Percentiles rank a stretch among this genome's conserved stretches.
These are phyloP conservation scores for Cotesia congregata DNA, from an alignment of 2,888 invertebrate species.

Conservation along the genomic window DNA sequence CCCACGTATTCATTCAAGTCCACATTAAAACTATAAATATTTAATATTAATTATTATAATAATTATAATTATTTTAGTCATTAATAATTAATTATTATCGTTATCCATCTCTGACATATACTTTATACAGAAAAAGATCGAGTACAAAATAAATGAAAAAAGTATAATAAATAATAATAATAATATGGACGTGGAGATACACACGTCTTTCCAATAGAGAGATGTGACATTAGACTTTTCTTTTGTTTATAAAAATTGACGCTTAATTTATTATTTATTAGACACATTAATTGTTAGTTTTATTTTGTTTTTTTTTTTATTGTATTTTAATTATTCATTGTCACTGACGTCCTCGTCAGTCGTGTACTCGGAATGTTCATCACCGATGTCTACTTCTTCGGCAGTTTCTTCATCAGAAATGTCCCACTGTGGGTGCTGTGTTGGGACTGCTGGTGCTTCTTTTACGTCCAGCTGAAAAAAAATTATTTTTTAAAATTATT, in stretches of 20 bases:
- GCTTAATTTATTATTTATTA: conserved; percentile 4
- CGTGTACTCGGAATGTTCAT: conserved; percentile 77
- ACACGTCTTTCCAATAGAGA: not conserved
- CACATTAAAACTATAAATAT: not conserved
- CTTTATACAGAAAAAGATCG: not conserved
- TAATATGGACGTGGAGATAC: conserved; percentile 6
- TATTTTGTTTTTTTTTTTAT: not conserved
- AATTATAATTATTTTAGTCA: not conserved
- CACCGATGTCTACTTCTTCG: conserved; percentile 76
- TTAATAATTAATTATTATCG: not conserved
- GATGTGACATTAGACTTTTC: not conserved
- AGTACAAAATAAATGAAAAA: not conserved
- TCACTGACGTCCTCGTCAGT: conserved; percentile 79
- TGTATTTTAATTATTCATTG: conserved; percentile 61
- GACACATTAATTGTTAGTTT: conserved; percentile 9
- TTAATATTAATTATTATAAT: not conserved
- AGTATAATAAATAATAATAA: not conserved
- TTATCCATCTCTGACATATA: not conserved
- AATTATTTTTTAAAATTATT: conserved; percentile 13
- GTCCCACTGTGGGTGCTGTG: conserved; percentile 98
- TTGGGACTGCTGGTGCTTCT: conserved; percentile 92
- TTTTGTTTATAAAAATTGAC: conserved; percentile 29
- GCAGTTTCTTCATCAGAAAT: conserved; percentile 93
- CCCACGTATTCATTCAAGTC: not conserved
- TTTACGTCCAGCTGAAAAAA: conserved; percentile 88